A percentile compares a stretch with the other conserved stretches of the same genome.
phyloP scores from a whole-genome alignment of 2,797 vertebrate genomes.

The Enteromius afrohamiltoni region DNA sequence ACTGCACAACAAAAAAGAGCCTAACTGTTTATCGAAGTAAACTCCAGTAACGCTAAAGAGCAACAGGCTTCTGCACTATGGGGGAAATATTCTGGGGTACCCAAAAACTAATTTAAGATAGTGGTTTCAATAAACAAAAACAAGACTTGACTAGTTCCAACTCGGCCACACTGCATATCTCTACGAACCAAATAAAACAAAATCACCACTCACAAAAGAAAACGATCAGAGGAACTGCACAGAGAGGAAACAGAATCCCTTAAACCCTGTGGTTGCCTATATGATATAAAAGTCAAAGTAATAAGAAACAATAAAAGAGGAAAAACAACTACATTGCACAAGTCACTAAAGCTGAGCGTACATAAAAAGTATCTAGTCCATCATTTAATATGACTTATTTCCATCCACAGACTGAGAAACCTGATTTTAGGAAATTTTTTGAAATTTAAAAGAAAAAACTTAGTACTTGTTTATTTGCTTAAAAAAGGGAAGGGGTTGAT shows the following conservation, averaged over 20 bases:
- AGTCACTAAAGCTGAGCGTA: conserved; percentile 72
- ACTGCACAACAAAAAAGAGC: conserved; percentile 34
- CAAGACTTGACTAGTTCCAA: conserved; percentile 57
- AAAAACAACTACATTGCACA: conserved; percentile 53
- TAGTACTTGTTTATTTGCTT: conserved; percentile 65
- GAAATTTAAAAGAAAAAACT: conserved; percentile 63
- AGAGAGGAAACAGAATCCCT: conserved; percentile 74
- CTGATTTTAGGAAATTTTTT: conserved; percentile 82
- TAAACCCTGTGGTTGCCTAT: conserved; percentile 75
- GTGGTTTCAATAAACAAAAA: conserved; percentile 59
- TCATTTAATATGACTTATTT: conserved; percentile 78
- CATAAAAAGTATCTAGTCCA: conserved; percentile 72
- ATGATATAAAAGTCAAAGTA: conserved; percentile 65
- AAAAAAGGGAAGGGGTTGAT: conserved; percentile 65
- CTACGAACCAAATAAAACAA: conserved; percentile 65
- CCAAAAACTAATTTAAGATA: conserved; percentile 63
- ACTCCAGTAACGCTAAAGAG: conserved; percentile 56
- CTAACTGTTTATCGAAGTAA: conserved; percentile 52
- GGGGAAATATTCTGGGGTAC: conserved; percentile 59
- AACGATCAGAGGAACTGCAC: conserved; percentile 67
- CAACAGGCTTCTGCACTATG: conserved; percentile 48
- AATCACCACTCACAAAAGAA: conserved; percentile 61
- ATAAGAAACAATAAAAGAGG: conserved; percentile 62
- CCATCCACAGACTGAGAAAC: conserved; percentile 94
- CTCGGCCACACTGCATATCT: conserved; percentile 51